Evolutionary conservation across 2,113 vertebrate species (phyloP), one percentile per base, ranked within the genome.

Genomic region (Anhinga rufa): DNA sequence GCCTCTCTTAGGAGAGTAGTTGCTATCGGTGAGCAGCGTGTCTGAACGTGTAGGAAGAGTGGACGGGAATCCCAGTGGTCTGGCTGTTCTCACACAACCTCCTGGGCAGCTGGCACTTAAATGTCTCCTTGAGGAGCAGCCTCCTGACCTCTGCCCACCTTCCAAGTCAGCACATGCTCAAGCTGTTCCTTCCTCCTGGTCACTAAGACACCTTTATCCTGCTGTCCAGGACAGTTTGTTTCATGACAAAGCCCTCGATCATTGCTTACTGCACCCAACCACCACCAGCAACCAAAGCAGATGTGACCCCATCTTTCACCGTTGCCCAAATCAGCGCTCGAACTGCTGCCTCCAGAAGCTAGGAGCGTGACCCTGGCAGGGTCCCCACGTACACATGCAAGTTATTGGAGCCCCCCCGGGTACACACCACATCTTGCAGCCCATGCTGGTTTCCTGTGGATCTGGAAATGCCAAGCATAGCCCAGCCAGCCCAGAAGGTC

Each of bases 401-500:
- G 46, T 62, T 36, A 52, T 54, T 29, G 7, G 34, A 31, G 60
- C 40, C 64, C 92, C 57, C 55, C 36, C 3, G 75, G 31, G 24
- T 42, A 26, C 46, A 17, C 48, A 20, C 22, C 16, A 6, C 51
- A 32, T 34, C 57, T 36, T 31, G 52, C 34, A 79, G 75, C 72
- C 69, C 65, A 18, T 70, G n/a, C 90, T 72, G 75, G 68, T 80
- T 93, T 84, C 88, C 92, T 90, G 49, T 34, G 21, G 52, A 25
- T 52, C 83, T 86, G 86, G 92, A 34, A 88, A 91, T 25, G 60
- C 60, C 10, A 17, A 69, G 68, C 55, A 34, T 72, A 72, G 91
- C 84, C 95, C 69, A 31, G 95, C 36, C 72, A 72, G 91, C 84
- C 95, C 69, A n/a, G 96, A 54, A 86, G 81, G 72, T 66, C 90